Percentiles rank a stretch among this genome's conserved stretches.
Conservation (phyloP, 2,113 vertebrate species). For the Pseudopipra pipra region DNA sequence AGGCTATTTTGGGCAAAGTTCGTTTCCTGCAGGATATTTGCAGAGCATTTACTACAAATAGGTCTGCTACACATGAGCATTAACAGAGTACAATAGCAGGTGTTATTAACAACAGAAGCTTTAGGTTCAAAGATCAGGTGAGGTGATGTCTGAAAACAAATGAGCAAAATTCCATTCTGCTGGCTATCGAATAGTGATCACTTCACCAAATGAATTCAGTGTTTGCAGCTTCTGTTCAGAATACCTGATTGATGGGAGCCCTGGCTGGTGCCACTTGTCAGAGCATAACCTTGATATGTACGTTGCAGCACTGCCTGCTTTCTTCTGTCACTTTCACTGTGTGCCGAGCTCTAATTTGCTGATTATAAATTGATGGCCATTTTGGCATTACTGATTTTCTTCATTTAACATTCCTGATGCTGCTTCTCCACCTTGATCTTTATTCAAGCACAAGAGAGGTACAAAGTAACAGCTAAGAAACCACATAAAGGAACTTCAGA, state of each 20-base stretch:
- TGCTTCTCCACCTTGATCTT: background rate
- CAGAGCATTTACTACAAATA: background rate
- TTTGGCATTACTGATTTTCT: background rate
- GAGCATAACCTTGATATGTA: background rate
- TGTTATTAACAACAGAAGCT: background rate
- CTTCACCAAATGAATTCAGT: background rate
- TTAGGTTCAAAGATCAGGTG: conserved; percentile 16
- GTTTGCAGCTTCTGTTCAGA: background rate
- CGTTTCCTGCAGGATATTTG: background rate
- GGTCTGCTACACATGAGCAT: background rate
- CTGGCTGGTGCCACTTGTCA: background rate
- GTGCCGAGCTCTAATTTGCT: background rate
- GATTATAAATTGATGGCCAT: background rate
- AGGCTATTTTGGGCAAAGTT: background rate
- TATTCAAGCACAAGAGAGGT: background rate
- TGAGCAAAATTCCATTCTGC: background rate
- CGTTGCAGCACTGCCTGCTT: background rate
- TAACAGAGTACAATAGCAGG: background rate
- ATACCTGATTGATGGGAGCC: background rate
- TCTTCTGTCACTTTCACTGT: background rate
- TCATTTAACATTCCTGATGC: background rate
- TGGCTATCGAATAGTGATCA: background rate
- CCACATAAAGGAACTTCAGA: background rate
- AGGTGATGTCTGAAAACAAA: background rate
- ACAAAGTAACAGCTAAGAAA: background rate